These are phyloP conservation scores for Ceriagrion tenellum DNA, from an alignment of 2,888 invertebrate genomes.

Conservation along the genomic window DNA sequence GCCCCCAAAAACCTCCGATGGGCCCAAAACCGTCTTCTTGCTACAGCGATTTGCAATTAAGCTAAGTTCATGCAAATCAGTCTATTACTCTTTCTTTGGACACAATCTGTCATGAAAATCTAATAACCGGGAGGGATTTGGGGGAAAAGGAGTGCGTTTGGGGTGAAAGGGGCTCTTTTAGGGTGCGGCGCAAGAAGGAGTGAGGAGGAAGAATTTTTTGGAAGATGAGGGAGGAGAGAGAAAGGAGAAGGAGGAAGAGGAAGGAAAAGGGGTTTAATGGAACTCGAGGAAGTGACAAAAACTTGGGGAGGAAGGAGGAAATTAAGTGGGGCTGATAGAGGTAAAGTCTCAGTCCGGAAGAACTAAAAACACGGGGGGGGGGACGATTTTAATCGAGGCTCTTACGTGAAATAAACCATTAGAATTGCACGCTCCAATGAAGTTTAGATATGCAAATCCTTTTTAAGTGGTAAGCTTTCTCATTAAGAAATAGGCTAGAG, in stretches of 20 bases:
- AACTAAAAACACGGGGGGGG: background rate
- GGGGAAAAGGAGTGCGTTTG: background rate
- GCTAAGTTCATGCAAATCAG: constrained; percentile 72
- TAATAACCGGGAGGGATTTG: constrained; percentile 70
- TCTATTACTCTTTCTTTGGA: constrained; percentile 71
- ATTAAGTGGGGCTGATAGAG: constrained; percentile 50
- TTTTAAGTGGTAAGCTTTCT: background rate
- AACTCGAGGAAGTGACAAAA: constrained; percentile 58
- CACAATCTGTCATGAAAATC: constrained; percentile 72
- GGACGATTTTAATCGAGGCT: constrained; percentile 18
- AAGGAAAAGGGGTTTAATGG: constrained; percentile 59
- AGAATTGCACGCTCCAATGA: background rate
- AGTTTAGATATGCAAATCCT: background rate
- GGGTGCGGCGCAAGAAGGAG: background rate
- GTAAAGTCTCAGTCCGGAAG: constrained; percentile 37
- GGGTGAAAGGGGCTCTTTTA: background rate
- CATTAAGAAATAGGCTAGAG: background rate
- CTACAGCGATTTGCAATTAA: constrained; percentile 72
- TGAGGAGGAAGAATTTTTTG: background rate
- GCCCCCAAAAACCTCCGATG: background rate
- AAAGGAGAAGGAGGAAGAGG: background rate
- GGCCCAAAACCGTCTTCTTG: constrained; percentile 68
- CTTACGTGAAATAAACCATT: background rate
- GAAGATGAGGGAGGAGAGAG: constrained; percentile 34
- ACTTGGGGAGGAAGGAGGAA: constrained; percentile 43